These are phyloP conservation scores for Berghia stephanieae DNA, from an alignment of 1,140 invertebrate species.

Conservation along the genomic window DNA sequence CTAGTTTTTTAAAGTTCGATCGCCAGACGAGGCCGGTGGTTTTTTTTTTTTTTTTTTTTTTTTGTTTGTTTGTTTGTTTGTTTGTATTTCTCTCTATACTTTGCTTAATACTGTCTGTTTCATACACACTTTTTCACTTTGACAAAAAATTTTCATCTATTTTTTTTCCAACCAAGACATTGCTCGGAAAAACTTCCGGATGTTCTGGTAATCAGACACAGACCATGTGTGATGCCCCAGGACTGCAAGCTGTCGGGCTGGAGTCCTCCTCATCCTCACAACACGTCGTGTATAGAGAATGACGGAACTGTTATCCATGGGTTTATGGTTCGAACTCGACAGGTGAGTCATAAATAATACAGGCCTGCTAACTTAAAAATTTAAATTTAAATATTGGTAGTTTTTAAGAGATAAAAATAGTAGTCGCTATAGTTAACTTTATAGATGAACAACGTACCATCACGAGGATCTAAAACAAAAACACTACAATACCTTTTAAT, in stretches of 20 bases:
- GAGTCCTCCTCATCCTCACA: slow-evolving; percentile 69
- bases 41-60: not conserved
- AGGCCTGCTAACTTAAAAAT: no score
- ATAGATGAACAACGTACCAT: no score
- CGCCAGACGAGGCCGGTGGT: no score
- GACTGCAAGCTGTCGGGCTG: slow-evolving; percentile 71
- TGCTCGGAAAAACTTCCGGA: slow-evolving; percentile 35
- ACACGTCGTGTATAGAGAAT: slow-evolving; percentile 64
- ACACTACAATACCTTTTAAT: no score
- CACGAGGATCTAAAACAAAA: no score
- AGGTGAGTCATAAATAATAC: slow-evolving; percentile 35
- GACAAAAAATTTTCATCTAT: not conserved
- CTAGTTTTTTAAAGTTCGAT: no score
- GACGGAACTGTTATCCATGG: slow-evolving; percentile 62
- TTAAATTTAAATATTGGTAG: no score
- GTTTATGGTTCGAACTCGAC: slow-evolving; percentile 62
- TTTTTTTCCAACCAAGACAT: slow-evolving; percentile 18
- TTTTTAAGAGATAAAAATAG: no score
- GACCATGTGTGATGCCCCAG: slow-evolving; percentile 67
- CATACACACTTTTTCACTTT: not conserved
- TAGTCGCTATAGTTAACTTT: no score
- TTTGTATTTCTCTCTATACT: not conserved
- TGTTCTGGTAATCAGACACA: slow-evolving; percentile 66
- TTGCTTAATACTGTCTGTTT: not conserved
- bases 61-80: not conserved